Conservation (phyloP, 2,888 invertebrate species). For the Chesias legatella region DNA sequence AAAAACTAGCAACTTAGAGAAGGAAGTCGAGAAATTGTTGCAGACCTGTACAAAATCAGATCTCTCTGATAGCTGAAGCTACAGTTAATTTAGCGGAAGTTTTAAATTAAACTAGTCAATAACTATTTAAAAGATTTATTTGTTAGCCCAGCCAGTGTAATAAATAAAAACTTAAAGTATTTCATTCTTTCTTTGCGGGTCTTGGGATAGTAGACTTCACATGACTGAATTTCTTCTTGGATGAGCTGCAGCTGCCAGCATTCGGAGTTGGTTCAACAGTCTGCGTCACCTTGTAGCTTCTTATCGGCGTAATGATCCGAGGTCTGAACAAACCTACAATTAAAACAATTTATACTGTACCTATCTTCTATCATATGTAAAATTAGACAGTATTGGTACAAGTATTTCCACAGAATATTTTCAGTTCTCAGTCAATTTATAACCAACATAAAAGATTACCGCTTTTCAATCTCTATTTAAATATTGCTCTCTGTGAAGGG, state of each 20-base stretch:
- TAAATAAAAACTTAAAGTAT: background rate
- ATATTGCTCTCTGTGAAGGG: too few species aligned
- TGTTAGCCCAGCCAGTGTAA: slow-evolving; percentile 17
- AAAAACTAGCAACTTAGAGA: slow-evolving; percentile 51
- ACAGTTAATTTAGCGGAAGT: background rate
- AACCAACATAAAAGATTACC: too few species aligned
- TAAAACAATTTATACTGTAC: too few species aligned
- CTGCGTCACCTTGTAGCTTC: slow-evolving; percentile 32
- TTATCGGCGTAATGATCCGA: slow-evolving; percentile 51
- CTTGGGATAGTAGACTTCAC: slow-evolving; percentile 71
- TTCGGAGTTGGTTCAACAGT: slow-evolving; percentile 48
- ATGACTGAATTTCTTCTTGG: slow-evolving; percentile 63
- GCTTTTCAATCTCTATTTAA: too few species aligned
- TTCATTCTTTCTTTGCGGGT: slow-evolving; percentile 52
- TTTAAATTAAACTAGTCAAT: slow-evolving; percentile 12
- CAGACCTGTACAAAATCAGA: slow-evolving; percentile 46
- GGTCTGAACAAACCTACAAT: slow-evolving; percentile 56
- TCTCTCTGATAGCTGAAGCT: slow-evolving; percentile 39
- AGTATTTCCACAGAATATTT: too few species aligned
- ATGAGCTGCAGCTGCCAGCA: slow-evolving; percentile 40
- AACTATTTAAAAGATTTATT: slow-evolving; percentile 22
- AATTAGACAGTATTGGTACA: too few species aligned
- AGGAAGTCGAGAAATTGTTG: slow-evolving; percentile 61
- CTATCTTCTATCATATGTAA: too few species aligned
- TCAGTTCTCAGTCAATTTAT: too few species aligned